These are phyloP conservation scores for Physella acuta DNA, from an alignment of 1,140 invertebrate genomes.

Conservation along the genomic window DNA sequence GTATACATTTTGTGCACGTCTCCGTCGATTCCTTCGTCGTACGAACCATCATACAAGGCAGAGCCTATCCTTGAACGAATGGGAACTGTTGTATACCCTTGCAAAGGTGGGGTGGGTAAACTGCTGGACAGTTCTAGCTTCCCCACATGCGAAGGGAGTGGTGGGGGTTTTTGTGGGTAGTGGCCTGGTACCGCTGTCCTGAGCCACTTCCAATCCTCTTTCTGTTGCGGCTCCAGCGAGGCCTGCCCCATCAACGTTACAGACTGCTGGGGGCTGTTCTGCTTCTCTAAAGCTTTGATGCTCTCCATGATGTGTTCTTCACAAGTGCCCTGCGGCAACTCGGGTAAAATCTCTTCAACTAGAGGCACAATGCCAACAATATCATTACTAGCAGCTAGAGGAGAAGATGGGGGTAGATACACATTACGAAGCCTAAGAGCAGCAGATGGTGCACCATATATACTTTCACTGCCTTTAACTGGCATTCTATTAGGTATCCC, in stretches of 20 bases:
- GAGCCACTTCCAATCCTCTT: not conserved
- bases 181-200: not conserved
- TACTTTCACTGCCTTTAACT: too few relatives aligned
- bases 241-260: not conserved
- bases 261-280: not conserved
- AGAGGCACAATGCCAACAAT: too few relatives aligned
- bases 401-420: too few relatives aligned
- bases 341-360: not conserved
- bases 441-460: too few relatives aligned
- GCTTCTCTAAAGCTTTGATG: not conserved
- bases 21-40: not conserved
- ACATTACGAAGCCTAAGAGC: too few relatives aligned
- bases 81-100: not conserved
- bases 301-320: constrained; percentile 31
- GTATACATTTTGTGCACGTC: not conserved
- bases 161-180: too few relatives aligned
- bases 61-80: not conserved
- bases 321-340: constrained; percentile 13
- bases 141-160: too few relatives aligned
- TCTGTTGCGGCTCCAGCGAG: not conserved
- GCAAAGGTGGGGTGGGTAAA: not conserved
- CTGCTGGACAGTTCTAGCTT: too few relatives aligned
- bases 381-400: too few relatives aligned
- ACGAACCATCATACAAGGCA: not conserved
- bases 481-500: not conserved